These are phyloP conservation scores for Hycleus cichorii DNA, from an alignment of 1,140 invertebrate species.

Conservation along the genomic window DNA sequence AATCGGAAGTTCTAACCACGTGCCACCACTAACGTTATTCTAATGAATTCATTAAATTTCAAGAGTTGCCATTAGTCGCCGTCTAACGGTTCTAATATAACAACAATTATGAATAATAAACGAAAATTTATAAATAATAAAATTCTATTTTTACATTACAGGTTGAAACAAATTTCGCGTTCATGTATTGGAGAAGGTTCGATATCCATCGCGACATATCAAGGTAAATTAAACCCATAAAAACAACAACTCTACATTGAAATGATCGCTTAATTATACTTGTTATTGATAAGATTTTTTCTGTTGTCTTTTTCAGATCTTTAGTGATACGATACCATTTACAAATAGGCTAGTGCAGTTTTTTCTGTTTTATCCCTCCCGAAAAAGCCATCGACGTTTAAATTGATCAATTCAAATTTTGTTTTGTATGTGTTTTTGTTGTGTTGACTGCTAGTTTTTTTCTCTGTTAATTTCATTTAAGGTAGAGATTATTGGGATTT, in stretches of 20 bases:
- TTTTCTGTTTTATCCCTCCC: too few relatives aligned
- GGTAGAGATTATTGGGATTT: background rate
- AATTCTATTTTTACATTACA: slow-evolving; percentile 39
- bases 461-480: too few relatives aligned
- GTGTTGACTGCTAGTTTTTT: too few relatives aligned
- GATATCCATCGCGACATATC: slow-evolving; percentile 58
- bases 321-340: slow-evolving; percentile 16
- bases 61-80: background rate
- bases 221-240: slow-evolving; percentile 42
- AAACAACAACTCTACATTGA: background rate
- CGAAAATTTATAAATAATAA: too few relatives aligned
- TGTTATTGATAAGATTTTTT: background rate
- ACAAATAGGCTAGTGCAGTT: slow-evolving; percentile 6
- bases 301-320: slow-evolving; percentile 17
- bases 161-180: slow-evolving; percentile 43
- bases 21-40: background rate
- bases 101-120: too few relatives aligned
- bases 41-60: slow-evolving; percentile 12
- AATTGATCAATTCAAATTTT: too few relatives aligned
- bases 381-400: too few relatives aligned
- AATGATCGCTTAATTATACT: background rate
- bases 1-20: too few relatives aligned
- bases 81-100: background rate
- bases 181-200: slow-evolving; percentile 57
- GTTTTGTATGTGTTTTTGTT: too few relatives aligned